Percentiles rank a stretch among this genome's conserved stretches.
Evolutionary conservation across 1,140 invertebrate species (phyloP).

Genomic region (Heliconius himera): DNA sequence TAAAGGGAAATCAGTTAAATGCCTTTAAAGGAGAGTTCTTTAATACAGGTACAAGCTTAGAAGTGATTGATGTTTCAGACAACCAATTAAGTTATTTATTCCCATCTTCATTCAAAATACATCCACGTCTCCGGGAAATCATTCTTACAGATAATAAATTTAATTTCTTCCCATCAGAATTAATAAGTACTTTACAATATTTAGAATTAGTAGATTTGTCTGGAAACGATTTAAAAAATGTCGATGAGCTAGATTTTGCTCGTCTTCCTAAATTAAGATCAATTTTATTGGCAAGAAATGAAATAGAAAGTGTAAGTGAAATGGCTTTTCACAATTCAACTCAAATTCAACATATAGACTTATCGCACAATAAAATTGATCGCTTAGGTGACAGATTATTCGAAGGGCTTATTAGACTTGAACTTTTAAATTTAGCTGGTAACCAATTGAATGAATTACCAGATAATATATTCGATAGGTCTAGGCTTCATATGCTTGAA

Average conservation of each 20-base stretch:
- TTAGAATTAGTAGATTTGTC: conserved; percentile 89
- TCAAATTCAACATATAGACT: conserved; percentile 90
- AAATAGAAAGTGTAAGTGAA: conserved; percentile 90
- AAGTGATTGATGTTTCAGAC: conserved; percentile 87
- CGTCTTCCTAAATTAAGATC: conserved; percentile 87
- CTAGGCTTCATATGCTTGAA: conserved; percentile 89
- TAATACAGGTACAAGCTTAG: conserved; percentile 86
- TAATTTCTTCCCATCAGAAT: conserved; percentile 90
- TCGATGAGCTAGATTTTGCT: conserved; percentile 93
- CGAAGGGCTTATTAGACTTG: conserved; percentile 89
- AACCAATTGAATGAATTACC: conserved; percentile 90
- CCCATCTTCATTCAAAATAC: conserved; percentile 91
- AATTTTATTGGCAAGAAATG: conserved; percentile 87
- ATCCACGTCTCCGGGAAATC: conserved; percentile 87
- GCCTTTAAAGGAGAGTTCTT: conserved; percentile 91
- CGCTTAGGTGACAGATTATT: conserved; percentile 90
- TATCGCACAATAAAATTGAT: conserved; percentile 89
- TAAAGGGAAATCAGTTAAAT: conserved; percentile 87
- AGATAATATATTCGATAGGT: conserved; percentile 91
- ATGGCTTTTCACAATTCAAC: conserved; percentile 95
- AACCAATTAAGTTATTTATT: conserved; percentile 91
- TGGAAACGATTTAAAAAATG: conserved; percentile 87
- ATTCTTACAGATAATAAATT: conserved; percentile 89
- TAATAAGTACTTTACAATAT: conserved; percentile 88
- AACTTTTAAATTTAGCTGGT: conserved; percentile 87